Conservation (phyloP, 2,797 vertebrate species). For the Tiaroga cobitis region DNA sequence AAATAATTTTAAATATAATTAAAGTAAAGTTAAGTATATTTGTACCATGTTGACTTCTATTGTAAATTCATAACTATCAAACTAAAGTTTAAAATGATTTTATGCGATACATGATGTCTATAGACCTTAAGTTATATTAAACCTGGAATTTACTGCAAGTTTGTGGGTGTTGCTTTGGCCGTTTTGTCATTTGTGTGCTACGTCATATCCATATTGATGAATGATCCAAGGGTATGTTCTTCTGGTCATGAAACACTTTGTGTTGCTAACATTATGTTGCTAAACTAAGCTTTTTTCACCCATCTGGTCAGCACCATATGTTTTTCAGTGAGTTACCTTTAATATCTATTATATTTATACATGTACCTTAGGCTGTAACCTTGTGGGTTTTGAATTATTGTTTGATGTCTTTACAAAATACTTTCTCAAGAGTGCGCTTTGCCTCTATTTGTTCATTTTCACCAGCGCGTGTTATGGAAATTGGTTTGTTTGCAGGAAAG, state of each 20-base stretch:
- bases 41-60: neutral
- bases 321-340: neutral
- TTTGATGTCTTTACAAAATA: neutral
- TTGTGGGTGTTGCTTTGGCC: neutral
- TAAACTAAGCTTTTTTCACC: constrained; percentile 11
- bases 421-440: neutral
- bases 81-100: neutral
- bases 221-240: neutral
- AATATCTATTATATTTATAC: neutral
- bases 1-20: neutral
- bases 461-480: neutral
- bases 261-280: constrained; percentile 4
- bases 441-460: constrained; percentile 12
- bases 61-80: neutral
- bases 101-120: neutral
- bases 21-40: neutral
- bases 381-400: neutral
- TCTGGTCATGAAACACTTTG: constrained; percentile 19
- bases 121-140: neutral
- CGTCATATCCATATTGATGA: neutral
- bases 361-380: neutral
- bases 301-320: constrained; percentile 31
- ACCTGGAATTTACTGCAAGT: neutral
- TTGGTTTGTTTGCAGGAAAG: constrained; percentile 35
- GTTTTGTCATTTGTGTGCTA: neutral